A percentile compares a stretch with the other conserved stretches of the same genome.
Evolutionary conservation across 2,888 invertebrate species (phyloP).

Genomic region (Smittia sp.): DNA sequence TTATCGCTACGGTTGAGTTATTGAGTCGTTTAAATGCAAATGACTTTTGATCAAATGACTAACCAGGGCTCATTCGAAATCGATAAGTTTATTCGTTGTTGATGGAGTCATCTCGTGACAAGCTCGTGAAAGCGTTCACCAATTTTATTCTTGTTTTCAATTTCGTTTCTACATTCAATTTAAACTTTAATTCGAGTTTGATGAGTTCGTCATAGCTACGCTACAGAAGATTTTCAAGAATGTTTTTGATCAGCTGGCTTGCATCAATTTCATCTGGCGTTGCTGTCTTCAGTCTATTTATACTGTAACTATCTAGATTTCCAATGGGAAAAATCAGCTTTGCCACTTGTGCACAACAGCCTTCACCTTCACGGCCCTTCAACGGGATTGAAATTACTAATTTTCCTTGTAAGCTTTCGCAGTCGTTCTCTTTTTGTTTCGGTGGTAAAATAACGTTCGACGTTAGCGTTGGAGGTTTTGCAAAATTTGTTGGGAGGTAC

Average conservation of each 20-base stretch:
- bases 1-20: too few relatives aligned
- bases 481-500: background rate
- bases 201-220: background rate
- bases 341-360: background rate
- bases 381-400: slow-evolving; percentile 6
- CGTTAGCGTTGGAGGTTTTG: too few relatives aligned
- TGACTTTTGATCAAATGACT: too few relatives aligned
- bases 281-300: background rate
- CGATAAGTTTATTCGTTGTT: too few relatives aligned
- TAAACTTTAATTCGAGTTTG: slow-evolving; percentile 1
- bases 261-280: slow-evolving; percentile 10
- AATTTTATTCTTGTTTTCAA: too few relatives aligned
- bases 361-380: background rate
- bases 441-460: background rate
- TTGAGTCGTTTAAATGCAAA: too few relatives aligned
- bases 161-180: too few relatives aligned
- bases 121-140: too few relatives aligned
- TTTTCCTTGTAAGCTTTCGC: background rate
- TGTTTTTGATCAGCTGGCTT: slow-evolving; percentile 2
- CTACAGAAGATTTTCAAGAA: slow-evolving; percentile 30
- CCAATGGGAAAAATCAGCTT: slow-evolving; percentile 3
- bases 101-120: too few relatives aligned
- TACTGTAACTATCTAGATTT: background rate
- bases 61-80: too few relatives aligned
- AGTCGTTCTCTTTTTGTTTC: background rate